A percentile compares a stretch with the other conserved stretches of the same genome.
These are phyloP conservation scores for Cygnus buccinator DNA, from an alignment of 2,113 vertebrate genomes.

Conservation along the genomic window DNA sequence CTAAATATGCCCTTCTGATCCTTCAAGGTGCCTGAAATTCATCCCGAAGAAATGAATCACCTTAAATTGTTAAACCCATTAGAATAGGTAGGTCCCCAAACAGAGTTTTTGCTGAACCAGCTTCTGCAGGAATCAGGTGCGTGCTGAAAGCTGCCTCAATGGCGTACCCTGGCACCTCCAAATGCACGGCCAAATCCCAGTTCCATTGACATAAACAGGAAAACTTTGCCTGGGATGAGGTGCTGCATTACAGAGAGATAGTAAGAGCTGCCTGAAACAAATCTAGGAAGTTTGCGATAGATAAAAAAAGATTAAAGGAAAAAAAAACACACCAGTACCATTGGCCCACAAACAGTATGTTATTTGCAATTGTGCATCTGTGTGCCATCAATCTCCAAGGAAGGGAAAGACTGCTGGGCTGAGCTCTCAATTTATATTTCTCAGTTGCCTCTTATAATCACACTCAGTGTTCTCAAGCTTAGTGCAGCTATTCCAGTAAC, in stretches of 20 bases:
- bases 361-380: conserved; percentile 20
- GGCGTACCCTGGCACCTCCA: not conserved
- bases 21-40: not conserved
- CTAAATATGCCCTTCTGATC: not conserved
- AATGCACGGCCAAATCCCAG: not conserved
- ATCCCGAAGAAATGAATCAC: not conserved
- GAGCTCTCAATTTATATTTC: conserved; percentile 54
- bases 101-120: not conserved
- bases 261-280: not conserved
- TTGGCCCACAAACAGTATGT: not conserved
- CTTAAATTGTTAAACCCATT: not conserved
- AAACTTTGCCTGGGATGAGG: not conserved
- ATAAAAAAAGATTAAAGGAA: not conserved
- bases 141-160: not conserved
- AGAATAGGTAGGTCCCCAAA: not conserved
- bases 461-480: conserved; percentile 10
- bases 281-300: not conserved
- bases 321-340: not conserved
- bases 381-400: conserved; percentile 44
- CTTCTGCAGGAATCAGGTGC: not conserved
- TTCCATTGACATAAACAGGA: not conserved
- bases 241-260: not conserved
- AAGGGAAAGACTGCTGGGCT: conserved; percentile 8
- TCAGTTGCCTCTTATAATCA: conserved; percentile 46
- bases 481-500: not conserved